phyloP scores from a whole-genome alignment of 1,140 invertebrate species.

The Aphaenogaster rudis region DNA sequence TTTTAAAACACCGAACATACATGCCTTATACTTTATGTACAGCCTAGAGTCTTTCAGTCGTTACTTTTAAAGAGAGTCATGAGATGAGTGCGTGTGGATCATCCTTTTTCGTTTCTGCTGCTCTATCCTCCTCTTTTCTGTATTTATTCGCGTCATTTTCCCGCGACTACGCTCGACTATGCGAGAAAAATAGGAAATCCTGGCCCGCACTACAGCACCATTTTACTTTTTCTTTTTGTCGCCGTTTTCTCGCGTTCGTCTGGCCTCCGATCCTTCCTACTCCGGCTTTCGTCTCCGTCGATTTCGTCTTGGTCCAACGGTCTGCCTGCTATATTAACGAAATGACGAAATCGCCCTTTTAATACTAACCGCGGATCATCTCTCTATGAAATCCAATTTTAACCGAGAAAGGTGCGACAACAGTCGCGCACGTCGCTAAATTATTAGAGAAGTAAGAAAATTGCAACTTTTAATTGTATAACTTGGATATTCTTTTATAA shows the following conservation, averaged over 20 bases:
- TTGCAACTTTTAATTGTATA: not conserved
- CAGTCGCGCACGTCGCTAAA: slow-evolving; percentile 68
- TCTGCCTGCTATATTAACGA: slow-evolving; percentile 69
- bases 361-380: slow-evolving; percentile 64
- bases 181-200: slow-evolving; percentile 71
- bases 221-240: slow-evolving; percentile 28
- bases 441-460: slow-evolving; percentile 18
- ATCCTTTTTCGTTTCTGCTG: slow-evolving; percentile 68
- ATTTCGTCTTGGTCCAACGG: slow-evolving; percentile 74
- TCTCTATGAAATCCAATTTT: slow-evolving; percentile 65
- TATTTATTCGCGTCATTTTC: slow-evolving; percentile 53
- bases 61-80: slow-evolving; percentile 82
- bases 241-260: slow-evolving; percentile 60
- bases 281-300: slow-evolving; percentile 51
- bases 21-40: slow-evolving; percentile 86
- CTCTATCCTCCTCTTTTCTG: slow-evolving; percentile 36
- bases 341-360: slow-evolving; percentile 66
- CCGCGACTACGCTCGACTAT: slow-evolving; percentile 54
- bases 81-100: slow-evolving; percentile 82
- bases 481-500: not conserved
- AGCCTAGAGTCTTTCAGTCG: slow-evolving; percentile 86
- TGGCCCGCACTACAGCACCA: slow-evolving; percentile 58
- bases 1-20: slow-evolving; percentile 87
- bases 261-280: slow-evolving; percentile 63
- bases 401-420: slow-evolving; percentile 48